A percentile compares a stretch with the other conserved stretches of the same genome.
Conservation (phyloP, 2,113 vertebrate genomes). For the Gavia stellata region DNA sequence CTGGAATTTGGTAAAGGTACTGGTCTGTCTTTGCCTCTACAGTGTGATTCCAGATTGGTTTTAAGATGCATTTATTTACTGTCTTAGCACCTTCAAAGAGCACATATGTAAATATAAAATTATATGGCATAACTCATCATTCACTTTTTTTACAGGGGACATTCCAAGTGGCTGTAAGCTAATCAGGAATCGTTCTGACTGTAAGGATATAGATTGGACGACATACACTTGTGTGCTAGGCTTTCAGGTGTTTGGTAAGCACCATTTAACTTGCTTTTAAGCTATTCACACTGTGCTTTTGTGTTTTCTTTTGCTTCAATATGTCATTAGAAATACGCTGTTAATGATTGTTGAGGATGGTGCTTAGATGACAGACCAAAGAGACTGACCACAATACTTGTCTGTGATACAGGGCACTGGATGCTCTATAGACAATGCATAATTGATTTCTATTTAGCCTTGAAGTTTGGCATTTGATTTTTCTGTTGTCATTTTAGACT, state of each 20-base stretch:
- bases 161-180: conserved; percentile 92
- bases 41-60: not conserved
- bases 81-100: not conserved
- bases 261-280: not conserved
- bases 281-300: not conserved
- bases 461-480: not conserved
- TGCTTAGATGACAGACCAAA: not conserved
- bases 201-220: conserved; percentile 95
- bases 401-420: not conserved
- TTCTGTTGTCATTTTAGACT: not conserved
- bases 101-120: not conserved
- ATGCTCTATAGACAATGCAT: not conserved
- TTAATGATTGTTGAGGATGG: not conserved
- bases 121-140: not conserved
- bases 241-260: conserved; percentile 95
- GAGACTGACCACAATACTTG: not conserved
- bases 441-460: not conserved
- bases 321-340: not conserved
- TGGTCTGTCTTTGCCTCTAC: not conserved
- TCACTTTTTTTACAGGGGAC: conserved; percentile 81
- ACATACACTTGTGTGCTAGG: conserved; percentile 97
- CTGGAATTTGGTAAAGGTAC: not conserved
- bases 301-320: not conserved
- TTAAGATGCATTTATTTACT: not conserved
- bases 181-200: conserved; percentile 94